Conservation (phyloP, 2,888 invertebrate genomes). For the Drosophila melanosoma region DNA sequence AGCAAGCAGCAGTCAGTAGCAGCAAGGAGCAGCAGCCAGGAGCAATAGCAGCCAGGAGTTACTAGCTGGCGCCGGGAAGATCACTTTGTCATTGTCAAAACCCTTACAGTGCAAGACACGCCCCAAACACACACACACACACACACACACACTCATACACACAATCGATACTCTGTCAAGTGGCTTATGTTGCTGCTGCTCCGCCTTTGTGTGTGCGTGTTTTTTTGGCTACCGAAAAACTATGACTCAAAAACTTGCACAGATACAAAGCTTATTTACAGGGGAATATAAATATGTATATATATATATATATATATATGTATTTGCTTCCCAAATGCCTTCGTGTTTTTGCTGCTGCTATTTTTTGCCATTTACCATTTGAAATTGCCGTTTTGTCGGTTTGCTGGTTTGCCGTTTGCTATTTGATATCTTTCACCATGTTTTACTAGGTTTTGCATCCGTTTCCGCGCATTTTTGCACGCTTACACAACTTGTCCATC, state of each 20-base stretch:
- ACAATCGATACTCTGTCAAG: slow-evolving; percentile 42
- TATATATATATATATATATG: slow-evolving; percentile 22
- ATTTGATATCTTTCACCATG: slow-evolving; percentile 52
- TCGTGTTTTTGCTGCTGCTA: slow-evolving; percentile 28
- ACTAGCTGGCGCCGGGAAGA: slow-evolving; percentile 75
- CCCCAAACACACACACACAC: slow-evolving; percentile 12
- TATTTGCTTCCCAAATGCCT: slow-evolving; percentile 62
- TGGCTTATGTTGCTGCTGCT: slow-evolving; percentile 19
- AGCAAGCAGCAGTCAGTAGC: slow-evolving; percentile 35
- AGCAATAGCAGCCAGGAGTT: slow-evolving; percentile 30
- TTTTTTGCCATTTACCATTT: slow-evolving; percentile 48
- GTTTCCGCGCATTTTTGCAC: slow-evolving; percentile 64
- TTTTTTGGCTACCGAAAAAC: slow-evolving; percentile 21
- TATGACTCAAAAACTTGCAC: slow-evolving; percentile 33
- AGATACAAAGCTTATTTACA: slow-evolving; percentile 14
- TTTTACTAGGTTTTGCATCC: slow-evolving; percentile 44
- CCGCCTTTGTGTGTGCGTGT: neutral
- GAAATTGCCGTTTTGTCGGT: neutral
- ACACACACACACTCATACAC: slow-evolving; percentile 16
- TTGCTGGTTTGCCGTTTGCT: slow-evolving; percentile 41
- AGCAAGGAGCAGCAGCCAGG: slow-evolving; percentile 14
- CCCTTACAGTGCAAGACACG: slow-evolving; percentile 40
- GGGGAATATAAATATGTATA: neutral
- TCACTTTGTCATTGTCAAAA: slow-evolving; percentile 82
- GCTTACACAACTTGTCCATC: slow-evolving; percentile 66